Evolutionary conservation across 2,888 invertebrate genomes (phyloP).

Genomic region (Tolmerus cingulatus): DNA sequence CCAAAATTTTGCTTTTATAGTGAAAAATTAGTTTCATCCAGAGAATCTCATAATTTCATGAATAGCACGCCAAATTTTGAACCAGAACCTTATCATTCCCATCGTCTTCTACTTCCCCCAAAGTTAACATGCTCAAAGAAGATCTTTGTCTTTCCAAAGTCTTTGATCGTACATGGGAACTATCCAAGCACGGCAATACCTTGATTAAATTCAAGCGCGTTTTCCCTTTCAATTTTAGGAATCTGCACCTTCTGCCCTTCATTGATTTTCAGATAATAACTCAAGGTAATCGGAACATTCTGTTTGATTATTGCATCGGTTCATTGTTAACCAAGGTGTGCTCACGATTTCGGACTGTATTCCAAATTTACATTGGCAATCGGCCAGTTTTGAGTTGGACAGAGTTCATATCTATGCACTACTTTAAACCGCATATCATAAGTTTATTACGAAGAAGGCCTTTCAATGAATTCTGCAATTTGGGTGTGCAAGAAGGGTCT

Average conservation of each 20-base stretch:
- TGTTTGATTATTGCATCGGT: not conserved
- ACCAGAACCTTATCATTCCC: not conserved
- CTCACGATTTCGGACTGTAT: not conserved
- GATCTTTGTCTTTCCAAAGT: not conserved
- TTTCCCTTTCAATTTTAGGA: not conserved
- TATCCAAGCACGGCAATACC: not conserved
- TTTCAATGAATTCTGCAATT: not conserved
- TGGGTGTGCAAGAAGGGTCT: not conserved
- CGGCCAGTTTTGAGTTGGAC: not conserved
- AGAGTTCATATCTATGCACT: not conserved
- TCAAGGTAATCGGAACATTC: not conserved
- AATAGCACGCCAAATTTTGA: not conserved
- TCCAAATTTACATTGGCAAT: not conserved
- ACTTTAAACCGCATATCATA: not conserved
- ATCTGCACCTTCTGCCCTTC: not conserved
- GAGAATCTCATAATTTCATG: not conserved
- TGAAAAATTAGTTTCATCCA: not conserved
- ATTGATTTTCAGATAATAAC: not conserved
- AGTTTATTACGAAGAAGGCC: not conserved
- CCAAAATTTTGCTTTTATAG: not conserved
- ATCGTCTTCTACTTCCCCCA: not conserved
- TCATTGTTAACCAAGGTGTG: not conserved
- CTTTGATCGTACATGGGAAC: not conserved
- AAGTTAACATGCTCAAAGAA: not conserved
- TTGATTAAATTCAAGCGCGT: not conserved